Evolutionary conservation across 53 echinoderm and acorn worm genomes (phyloP).

Genomic region (Stichopus horrens): DNA sequence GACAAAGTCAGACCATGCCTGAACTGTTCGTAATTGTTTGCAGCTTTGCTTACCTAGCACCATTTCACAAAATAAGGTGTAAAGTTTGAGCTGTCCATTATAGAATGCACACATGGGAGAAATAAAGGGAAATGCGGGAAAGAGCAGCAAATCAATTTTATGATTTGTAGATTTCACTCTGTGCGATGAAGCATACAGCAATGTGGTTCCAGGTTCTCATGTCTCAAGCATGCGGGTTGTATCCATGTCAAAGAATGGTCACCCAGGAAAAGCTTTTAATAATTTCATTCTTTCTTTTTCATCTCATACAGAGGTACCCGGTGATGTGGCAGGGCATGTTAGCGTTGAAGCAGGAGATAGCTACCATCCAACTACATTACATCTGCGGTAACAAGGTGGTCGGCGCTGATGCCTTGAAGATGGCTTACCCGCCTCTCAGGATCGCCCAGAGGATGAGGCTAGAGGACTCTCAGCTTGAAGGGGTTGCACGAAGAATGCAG

Average conservation of each 20-base stretch:
- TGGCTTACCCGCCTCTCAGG: conserved; percentile 72
- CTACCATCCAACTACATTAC: conserved; percentile 93
- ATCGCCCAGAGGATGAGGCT: conserved; percentile 96
- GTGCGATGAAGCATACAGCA: neutral
- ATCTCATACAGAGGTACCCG: conserved; percentile 77
- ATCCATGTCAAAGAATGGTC: neutral
- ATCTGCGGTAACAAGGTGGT: conserved; percentile 83
- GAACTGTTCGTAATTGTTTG: no score
- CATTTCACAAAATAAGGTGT: no score
- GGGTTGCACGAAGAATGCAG: conserved; percentile 89
- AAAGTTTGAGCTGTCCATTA: no score
- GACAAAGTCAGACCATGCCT: no score
- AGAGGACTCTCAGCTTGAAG: conserved; percentile 94
- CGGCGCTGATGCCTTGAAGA: conserved; percentile 76
- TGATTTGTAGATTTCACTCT: neutral
- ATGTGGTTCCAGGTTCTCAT: neutral
- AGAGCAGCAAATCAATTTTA: neutral
- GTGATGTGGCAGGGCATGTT: conserved; percentile 97
- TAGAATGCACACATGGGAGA: no score
- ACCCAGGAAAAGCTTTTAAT: neutral
- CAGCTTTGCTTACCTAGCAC: no score
- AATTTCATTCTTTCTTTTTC: neutral
- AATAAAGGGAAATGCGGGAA: no score
- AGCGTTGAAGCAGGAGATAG: conserved; percentile 88
- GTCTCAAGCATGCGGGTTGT: neutral